Evolutionary conservation across 2,888 invertebrate species (phyloP).

Genomic region (Cetonia aurata): DNA sequence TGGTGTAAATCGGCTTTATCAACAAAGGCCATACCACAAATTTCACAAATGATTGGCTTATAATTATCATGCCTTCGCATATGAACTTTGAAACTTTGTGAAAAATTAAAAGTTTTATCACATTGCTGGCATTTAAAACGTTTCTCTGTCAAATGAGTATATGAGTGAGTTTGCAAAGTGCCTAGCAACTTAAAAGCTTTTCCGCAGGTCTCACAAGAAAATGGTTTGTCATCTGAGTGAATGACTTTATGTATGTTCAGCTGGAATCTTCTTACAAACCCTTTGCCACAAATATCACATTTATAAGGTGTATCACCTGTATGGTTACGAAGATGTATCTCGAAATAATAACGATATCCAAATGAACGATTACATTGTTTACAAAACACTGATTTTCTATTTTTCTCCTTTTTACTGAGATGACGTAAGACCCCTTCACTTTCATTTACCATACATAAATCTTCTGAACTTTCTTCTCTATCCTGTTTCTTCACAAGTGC

Average conservation of each 20-base stretch:
- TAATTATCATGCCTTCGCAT: not conserved
- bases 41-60: not conserved
- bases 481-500: too few species aligned
- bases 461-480: not conserved
- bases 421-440: not conserved
- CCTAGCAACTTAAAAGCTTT: not conserved
- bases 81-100: not conserved
- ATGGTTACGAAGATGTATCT: not conserved
- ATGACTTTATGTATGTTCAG: conserved; percentile 7
- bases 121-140: conserved; percentile 5
- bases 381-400: conserved; percentile 10
- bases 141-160: not conserved
- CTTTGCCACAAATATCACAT: conserved; percentile 15
- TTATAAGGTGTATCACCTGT: conserved; percentile 2
- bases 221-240: conserved; percentile 18
- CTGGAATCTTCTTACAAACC: not conserved
- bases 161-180: not conserved
- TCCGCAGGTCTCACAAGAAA: conserved; percentile 1
- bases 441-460: too few species aligned
- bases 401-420: not conserved
- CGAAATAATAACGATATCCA: conserved; percentile 23
- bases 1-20: not conserved
- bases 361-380: conserved; percentile 9
- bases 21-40: conserved; percentile 13
- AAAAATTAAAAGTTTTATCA: conserved; percentile 4